Evolutionary conservation across 2,113 vertebrate genomes (phyloP), one percentile per base, ranked within the genome.

Genomic region (Clarias gariepinus): DNA sequence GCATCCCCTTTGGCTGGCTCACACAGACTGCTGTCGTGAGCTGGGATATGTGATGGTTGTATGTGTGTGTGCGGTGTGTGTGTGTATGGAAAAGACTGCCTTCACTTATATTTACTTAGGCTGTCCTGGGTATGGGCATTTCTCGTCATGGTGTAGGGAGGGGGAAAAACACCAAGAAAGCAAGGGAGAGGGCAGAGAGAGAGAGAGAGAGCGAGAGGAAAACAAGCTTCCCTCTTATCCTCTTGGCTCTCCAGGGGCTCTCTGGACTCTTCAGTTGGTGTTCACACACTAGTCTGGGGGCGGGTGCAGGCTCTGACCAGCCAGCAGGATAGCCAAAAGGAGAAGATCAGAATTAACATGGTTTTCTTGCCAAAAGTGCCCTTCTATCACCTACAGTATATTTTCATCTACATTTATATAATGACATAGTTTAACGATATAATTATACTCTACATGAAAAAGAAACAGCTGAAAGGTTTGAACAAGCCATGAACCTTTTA

Each of bases 71-170:
- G 95, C n/a, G n/a, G n/a, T 95, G 95, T 97, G 96, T 94, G 95
- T 97, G 97, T 97, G 96, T 94, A 89, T 96, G 97, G 96, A 97
- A 98, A 97, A 97, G 97, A 97, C 96, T 96, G 97, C 96, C 95
- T 95, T 91, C 69, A 18, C 96, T 98, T 98, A 98, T 99, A 99
- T 99, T 99, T 98, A 98, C 97, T 97, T 97, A 98, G 97, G 98
- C 97, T 96, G 97, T 97, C 68, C 95, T 95, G 97, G 96, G 97
- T 96, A 96, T 95, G 96, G 96, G 95, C 96, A 98, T 97, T 98
- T 97, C 97, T 98, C 93, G 96, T 97, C 97, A 97, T 96, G 96
- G 94, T 97, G 96, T 96, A 97, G 95, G 94, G 96, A 96, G 96
- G 93, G 96, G 97, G 96, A 92, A 79, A 64, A 87, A 93, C 84